phyloP scores from a whole-genome alignment of 2,888 invertebrate genomes.

The Smittia sp. region DNA sequence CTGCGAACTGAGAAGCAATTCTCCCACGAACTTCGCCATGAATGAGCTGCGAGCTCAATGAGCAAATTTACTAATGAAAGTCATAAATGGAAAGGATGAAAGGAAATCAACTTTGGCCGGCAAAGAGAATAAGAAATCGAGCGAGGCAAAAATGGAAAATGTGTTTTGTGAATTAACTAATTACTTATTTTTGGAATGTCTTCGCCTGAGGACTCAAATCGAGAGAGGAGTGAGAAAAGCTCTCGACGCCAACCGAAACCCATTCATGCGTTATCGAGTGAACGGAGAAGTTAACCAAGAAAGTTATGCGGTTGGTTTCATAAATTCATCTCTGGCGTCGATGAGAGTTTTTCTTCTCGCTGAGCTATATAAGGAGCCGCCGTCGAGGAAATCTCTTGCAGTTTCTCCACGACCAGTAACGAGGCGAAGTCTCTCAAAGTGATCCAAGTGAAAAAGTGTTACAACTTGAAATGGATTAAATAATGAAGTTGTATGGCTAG shows the following conservation, averaged over 20 bases:
- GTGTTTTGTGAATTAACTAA: slow-evolving; percentile 18
- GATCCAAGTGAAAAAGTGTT: slow-evolving; percentile 11
- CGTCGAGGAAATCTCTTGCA: background rate
- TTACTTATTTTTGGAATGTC: background rate
- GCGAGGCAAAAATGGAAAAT: background rate
- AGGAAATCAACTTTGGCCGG: background rate
- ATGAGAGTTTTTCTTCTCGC: slow-evolving; percentile 30
- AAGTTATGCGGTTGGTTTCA: slow-evolving; percentile 1
- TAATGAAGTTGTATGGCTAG: background rate
- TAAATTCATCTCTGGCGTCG: slow-evolving; percentile 19
- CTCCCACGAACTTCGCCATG: slow-evolving; percentile 3
- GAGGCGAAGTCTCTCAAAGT: background rate
- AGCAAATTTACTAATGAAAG: background rate
- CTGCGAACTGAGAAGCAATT: too few species aligned
- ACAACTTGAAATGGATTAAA: background rate
- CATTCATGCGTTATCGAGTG: slow-evolving; percentile 6
- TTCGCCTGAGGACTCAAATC: background rate
- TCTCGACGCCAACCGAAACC: background rate
- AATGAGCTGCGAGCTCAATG: background rate
- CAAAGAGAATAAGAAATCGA: background rate
- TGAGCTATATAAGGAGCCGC: slow-evolving; percentile 15
- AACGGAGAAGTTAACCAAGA: background rate
- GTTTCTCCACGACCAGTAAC: background rate
- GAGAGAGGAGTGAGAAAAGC: background rate
- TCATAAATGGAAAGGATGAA: background rate